Evolutionary conservation across 2,888 invertebrate species (phyloP), one percentile per base, ranked within the genome.

Genomic region (Lathronympha strigana): DNA sequence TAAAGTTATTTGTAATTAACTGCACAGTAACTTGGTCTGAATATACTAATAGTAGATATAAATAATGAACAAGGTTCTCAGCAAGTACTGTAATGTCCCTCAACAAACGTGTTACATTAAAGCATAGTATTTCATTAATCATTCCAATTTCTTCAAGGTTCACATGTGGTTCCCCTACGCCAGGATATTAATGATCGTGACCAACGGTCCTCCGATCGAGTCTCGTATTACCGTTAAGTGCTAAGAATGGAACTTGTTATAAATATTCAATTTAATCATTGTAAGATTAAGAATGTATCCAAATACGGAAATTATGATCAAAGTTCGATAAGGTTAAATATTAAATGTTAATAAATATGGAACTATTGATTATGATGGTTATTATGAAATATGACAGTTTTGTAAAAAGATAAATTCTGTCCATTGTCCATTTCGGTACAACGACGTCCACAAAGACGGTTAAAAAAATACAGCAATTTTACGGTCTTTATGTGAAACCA

Each of bases 201-300:
- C 64, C 64, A 64, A 64, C 64, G 64, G 64, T 60, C 64, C 60
- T 45, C 45, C 51, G 51, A 50, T 57, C 31, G 45, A 11, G 17
- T 57, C 45, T 49, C 51, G 45, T 58, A 15, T 60, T 58, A 64
- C 58, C 64, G 58, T 64, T 64, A 50, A 54, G 55, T 58, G 57
- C 31, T 43, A 45, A 51, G 58, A 58, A 67, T 67, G 50, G 40
- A 53, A 66, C 51, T 66, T 61, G 54, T 67, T 63, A 63, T 67
- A 62, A 64, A 60, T 67, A 61, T 68, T 69, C 63, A 61, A 68
- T 68, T 50, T 54, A 33, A 63, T 60, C 57, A 58, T 43, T 19
- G 36, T 33, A 8, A 53, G 53, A 49, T 60, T 60, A 47, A 21
- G 60, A 51, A 51, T 40, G 38, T 61, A 50, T 50, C 25, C 28